These are phyloP conservation scores for Drosophila nr. medialis DNA, from an alignment of 2,888 invertebrate species.

Conservation along the genomic window DNA sequence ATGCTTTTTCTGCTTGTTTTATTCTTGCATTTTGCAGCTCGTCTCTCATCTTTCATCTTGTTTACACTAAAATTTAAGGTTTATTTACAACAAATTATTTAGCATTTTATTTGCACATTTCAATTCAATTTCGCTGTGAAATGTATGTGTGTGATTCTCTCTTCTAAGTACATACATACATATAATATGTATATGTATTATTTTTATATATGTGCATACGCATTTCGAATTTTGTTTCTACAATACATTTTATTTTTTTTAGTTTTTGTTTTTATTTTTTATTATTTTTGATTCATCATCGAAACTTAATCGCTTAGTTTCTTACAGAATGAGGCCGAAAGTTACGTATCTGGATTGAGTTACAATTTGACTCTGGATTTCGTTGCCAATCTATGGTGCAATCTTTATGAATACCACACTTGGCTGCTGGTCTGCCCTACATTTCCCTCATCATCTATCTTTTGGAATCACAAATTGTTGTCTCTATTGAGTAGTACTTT, in stretches of 20 bases:
- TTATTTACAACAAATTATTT: slow-evolving; percentile 85
- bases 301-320: slow-evolving; percentile 76
- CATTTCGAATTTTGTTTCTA: slow-evolving; percentile 62
- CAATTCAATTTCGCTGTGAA: slow-evolving; percentile 53
- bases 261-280: slow-evolving; percentile 15
- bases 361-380: slow-evolving; percentile 35
- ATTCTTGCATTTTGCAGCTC: slow-evolving; percentile 61
- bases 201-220: slow-evolving; percentile 34
- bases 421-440: slow-evolving; percentile 44
- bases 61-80: slow-evolving; percentile 84
- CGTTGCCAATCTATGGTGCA: slow-evolving; percentile 41
- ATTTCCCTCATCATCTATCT: slow-evolving; percentile 36
- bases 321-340: slow-evolving; percentile 85
- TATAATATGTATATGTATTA: slow-evolving; percentile 37
- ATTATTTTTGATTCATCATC: slow-evolving; percentile 11
- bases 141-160: slow-evolving; percentile 43
- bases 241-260: slow-evolving; percentile 46
- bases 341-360: slow-evolving; percentile 85
- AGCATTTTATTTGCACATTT: slow-evolving; percentile 57
- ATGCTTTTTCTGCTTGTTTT: slow-evolving; percentile 49
- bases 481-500: slow-evolving; percentile 27
- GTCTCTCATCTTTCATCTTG: slow-evolving; percentile 47
- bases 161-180: slow-evolving; percentile 55
- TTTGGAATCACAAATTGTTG: slow-evolving; percentile 59
- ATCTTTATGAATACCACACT: slow-evolving; percentile 38